Conservation (phyloP, 2,113 vertebrate species). For the Malurus elegans region DNA sequence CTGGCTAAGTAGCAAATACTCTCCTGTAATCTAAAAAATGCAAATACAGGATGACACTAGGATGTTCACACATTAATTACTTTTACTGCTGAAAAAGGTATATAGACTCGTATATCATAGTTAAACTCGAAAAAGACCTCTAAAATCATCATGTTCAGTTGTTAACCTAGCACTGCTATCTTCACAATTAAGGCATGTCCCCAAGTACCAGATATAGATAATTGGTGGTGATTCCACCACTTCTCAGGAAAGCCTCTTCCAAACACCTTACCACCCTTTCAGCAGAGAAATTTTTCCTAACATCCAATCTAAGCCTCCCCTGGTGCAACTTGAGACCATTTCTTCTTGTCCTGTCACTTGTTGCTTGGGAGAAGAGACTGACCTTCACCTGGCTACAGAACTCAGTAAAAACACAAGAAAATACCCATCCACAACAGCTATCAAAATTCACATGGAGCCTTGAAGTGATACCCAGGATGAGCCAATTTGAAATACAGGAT, state of each 20-base stretch:
- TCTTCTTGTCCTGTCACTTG: background rate
- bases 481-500: background rate
- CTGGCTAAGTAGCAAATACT: background rate
- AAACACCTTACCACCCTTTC: background rate
- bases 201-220: background rate
- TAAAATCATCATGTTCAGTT: background rate
- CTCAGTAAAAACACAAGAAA: background rate
- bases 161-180: background rate
- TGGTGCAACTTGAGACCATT: background rate
- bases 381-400: background rate
- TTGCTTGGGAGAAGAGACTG: background rate
- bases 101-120: accelerated
- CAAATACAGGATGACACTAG: background rate
- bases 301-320: background rate
- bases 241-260: background rate
- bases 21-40: background rate
- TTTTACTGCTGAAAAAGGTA: background rate
- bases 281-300: background rate
- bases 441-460: background rate
- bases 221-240: background rate
- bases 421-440: background rate
- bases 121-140: background rate
- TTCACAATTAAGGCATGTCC: background rate
- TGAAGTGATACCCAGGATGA: background rate
- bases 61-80: background rate